A percentile compares a stretch with the other conserved stretches of the same genome.
Conservation (phyloP, 2,888 invertebrate species). For the Pammene fasciana region DNA sequence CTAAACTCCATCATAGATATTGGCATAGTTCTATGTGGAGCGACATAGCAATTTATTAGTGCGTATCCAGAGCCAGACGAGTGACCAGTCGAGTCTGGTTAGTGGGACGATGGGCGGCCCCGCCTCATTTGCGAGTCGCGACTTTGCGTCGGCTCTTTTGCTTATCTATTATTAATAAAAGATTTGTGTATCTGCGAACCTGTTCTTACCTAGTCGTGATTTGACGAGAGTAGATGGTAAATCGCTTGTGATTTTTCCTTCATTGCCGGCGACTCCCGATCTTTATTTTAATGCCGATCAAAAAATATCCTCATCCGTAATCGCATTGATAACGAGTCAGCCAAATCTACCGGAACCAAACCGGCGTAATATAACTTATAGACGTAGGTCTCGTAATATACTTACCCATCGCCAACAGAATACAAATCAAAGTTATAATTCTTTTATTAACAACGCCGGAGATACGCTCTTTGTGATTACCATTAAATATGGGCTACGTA, state of each 20-base stretch:
- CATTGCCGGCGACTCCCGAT: too few relatives aligned
- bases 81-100: conserved; percentile 33
- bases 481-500: too few relatives aligned
- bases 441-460: neutral
- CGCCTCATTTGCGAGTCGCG: conserved; percentile 60
- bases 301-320: too few relatives aligned
- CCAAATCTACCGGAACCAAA: neutral
- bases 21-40: conserved; percentile 33
- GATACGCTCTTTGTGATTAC: conserved; percentile 12
- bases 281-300: too few relatives aligned
- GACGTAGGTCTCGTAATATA: neutral
- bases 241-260: too few relatives aligned
- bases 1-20: neutral
- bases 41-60: conserved; percentile 38
- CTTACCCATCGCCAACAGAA: neutral
- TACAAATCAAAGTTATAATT: conserved; percentile 1
- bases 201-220: neutral
- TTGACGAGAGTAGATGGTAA: too few relatives aligned
- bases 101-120: conserved; percentile 48
- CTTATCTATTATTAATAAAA: neutral
- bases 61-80: conserved; percentile 37
- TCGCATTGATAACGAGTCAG: neutral
- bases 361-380: neutral
- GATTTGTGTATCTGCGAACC: neutral
- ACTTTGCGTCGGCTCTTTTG: conserved; percentile 50